Evolutionary conservation across 1,140 invertebrate genomes (phyloP).

Genomic region (Drosophila erecta): DNA sequence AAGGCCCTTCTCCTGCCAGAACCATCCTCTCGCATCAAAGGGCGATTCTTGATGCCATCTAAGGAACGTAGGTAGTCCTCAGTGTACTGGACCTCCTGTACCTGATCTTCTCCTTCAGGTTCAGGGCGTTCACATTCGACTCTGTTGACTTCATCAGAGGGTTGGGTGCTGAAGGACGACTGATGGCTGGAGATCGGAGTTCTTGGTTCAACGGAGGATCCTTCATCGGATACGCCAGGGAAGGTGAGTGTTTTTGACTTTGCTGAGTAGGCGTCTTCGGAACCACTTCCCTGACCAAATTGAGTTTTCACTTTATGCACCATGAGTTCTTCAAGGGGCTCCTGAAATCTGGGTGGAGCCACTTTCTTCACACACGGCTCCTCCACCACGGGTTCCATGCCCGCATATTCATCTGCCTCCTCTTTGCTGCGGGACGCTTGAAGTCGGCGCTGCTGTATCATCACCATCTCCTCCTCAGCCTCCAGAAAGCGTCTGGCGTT

Average conservation of each 20-base stretch:
- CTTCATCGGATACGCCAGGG: conserved; percentile 75
- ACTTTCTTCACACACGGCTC: conserved; percentile 68
- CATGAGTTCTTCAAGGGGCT: conserved; percentile 38
- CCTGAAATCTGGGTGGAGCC: conserved; percentile 52
- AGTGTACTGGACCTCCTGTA: conserved; percentile 64
- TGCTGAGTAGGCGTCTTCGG: conserved; percentile 48
- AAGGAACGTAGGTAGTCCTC: conserved; percentile 85
- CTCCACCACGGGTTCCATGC: conserved; percentile 63
- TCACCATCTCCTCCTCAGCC: conserved; percentile 81
- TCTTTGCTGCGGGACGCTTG: conserved; percentile 39
- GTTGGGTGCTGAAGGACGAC: conserved; percentile 76
- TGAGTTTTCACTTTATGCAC: conserved; percentile 78
- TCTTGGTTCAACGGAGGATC: conserved; percentile 70
- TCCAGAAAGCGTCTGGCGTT: conserved; percentile 76
- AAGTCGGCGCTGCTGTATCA: conserved; percentile 64
- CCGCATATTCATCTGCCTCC: conserved; percentile 54
- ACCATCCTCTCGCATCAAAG: conserved; percentile 86
- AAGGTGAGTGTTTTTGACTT: conserved; percentile 67
- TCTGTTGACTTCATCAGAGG: conserved; percentile 49
- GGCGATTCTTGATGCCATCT: conserved; percentile 86
- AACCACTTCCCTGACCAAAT: conserved; percentile 58
- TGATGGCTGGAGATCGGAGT: conserved; percentile 58
- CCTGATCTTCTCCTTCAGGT: conserved; percentile 75
- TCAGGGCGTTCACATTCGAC: conserved; percentile 67
- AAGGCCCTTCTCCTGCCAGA: conserved; percentile 86